phyloP scores from a whole-genome alignment of 2,797 vertebrate species.

The Hydrolagus colliei region DNA sequence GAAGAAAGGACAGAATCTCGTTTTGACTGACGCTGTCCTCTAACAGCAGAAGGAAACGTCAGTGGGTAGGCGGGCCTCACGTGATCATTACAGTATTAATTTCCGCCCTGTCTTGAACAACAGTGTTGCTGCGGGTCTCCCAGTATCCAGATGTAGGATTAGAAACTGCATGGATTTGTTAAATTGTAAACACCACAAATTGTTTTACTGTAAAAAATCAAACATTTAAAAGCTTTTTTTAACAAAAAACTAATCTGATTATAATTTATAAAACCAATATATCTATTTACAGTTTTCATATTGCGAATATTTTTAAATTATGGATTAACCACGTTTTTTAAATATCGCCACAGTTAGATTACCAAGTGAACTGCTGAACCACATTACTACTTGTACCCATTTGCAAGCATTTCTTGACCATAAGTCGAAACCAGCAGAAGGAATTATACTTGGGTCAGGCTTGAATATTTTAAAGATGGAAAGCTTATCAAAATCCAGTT shows the following conservation, averaged over 20 bases:
- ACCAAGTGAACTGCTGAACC: too few relatives aligned
- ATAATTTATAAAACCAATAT: too few relatives aligned
- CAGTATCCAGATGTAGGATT: conserved; percentile 16
- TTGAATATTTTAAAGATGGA: too few relatives aligned
- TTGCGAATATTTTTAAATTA: too few relatives aligned
- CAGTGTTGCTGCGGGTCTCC: conserved; percentile 17
- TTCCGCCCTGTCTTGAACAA: conserved; percentile 41
- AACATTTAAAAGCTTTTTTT: neutral
- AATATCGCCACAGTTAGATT: too few relatives aligned
- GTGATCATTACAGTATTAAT: conserved; percentile 69
- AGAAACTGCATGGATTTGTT: conserved; percentile 9
- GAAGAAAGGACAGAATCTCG: conserved; percentile 35
- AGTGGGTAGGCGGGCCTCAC: conserved; percentile 64
- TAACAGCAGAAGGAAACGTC: conserved; percentile 73
- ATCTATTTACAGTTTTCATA: too few relatives aligned
- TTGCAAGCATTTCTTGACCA: too few relatives aligned
- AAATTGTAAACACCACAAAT: neutral
- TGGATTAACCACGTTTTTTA: too few relatives aligned
- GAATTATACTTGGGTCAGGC: too few relatives aligned
- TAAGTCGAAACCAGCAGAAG: too few relatives aligned
- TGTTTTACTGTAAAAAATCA: neutral
- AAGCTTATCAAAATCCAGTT: too few relatives aligned
- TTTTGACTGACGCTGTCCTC: conserved; percentile 72
- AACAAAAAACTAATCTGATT: neutral
- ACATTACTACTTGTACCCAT: too few relatives aligned